Evolutionary conservation across 1,140 invertebrate genomes (phyloP).

Genomic region (Zaprionus capensis): DNA sequence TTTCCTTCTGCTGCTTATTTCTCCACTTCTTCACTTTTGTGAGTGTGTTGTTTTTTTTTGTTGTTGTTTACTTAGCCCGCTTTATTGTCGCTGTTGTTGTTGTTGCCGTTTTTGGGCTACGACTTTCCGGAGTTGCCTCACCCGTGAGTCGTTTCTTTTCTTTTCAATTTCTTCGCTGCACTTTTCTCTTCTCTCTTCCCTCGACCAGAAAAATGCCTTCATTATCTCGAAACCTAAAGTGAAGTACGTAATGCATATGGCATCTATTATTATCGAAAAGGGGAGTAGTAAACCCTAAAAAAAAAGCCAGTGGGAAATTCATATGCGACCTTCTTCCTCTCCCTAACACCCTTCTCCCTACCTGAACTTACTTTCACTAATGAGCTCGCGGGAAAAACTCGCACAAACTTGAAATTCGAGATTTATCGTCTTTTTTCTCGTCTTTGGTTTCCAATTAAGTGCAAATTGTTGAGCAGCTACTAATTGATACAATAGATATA

Average conservation of each 20-base stretch:
- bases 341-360: not conserved
- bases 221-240: constrained; percentile 51
- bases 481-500: constrained; percentile 13
- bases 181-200: constrained; percentile 34
- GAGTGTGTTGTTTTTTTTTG: constrained; percentile 28
- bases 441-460: constrained; percentile 71
- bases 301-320: constrained; percentile 60
- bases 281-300: constrained; percentile 31
- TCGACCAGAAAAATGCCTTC: constrained; percentile 63
- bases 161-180: constrained; percentile 46
- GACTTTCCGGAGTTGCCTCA: constrained; percentile 60
- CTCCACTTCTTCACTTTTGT: constrained; percentile 51
- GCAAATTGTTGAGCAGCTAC: constrained; percentile 36
- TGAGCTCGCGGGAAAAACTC: constrained; percentile 45
- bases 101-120: constrained; percentile 55
- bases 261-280: not conserved
- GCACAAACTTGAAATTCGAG: constrained; percentile 36
- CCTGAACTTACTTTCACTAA: constrained; percentile 21
- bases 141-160: constrained; percentile 27
- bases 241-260: not conserved
- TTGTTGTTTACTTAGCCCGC: constrained; percentile 74
- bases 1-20: constrained; percentile 47
- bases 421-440: constrained; percentile 42
- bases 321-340: constrained; percentile 25
- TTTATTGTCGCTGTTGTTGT: constrained; percentile 53